A percentile compares a stretch with the other conserved stretches of the same genome.
phyloP scores from a whole-genome alignment of 2,797 vertebrate genomes.

The Liparis tanakae region DNA sequence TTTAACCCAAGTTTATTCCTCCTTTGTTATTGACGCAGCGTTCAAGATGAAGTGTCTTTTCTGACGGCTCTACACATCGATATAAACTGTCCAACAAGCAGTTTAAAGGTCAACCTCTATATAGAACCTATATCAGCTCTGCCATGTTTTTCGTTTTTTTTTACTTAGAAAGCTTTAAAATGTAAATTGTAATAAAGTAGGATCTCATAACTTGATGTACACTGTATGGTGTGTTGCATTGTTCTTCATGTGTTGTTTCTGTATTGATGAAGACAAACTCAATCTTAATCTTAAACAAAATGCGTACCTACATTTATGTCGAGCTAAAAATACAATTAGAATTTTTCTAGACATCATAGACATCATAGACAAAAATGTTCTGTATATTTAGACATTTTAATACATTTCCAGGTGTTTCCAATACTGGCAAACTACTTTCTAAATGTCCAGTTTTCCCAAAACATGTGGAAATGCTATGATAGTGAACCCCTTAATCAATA shows the following conservation, averaged over 20 bases:
- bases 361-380: too few relatives aligned
- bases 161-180: too few relatives aligned
- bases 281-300: not conserved
- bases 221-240: too few relatives aligned
- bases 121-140: too few relatives aligned
- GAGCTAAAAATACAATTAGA: not conserved
- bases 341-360: not conserved
- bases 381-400: not conserved
- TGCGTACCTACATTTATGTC: not conserved
- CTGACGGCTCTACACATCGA: not conserved
- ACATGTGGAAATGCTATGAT: not conserved
- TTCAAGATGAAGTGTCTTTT: not conserved
- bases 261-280: not conserved
- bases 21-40: not conserved
- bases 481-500: not conserved
- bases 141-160: too few relatives aligned
- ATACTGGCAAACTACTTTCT: not conserved
- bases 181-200: too few relatives aligned
- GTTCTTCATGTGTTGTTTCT: not conserved
- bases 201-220: too few relatives aligned
- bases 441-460: not conserved
- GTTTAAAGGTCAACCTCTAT: not conserved
- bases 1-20: not conserved
- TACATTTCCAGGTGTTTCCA: not conserved
- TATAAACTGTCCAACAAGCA: not conserved